Conservation (phyloP, 2,888 invertebrate genomes). For the Spodoptera littoralis region DNA sequence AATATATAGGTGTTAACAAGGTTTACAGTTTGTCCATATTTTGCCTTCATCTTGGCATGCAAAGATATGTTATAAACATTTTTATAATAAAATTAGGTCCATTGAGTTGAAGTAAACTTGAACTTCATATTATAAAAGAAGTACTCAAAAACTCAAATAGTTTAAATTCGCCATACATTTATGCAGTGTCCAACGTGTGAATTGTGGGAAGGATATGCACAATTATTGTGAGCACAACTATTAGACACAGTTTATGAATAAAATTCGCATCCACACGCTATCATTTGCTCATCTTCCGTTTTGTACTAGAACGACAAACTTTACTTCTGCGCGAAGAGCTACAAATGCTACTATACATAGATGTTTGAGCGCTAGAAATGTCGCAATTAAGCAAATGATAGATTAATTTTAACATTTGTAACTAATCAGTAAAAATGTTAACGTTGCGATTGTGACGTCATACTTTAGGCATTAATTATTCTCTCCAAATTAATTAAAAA, state of each 20-base stretch:
- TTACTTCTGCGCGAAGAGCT: slow-evolving; percentile 66
- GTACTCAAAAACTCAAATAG: slow-evolving; percentile 1
- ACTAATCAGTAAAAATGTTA: background rate
- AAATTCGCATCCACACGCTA: slow-evolving; percentile 60
- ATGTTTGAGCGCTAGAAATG: slow-evolving; percentile 35
- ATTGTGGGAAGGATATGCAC: slow-evolving; percentile 36
- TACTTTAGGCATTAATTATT: background rate
- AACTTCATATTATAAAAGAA: too few relatives aligned
- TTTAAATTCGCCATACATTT: slow-evolving; percentile 3
- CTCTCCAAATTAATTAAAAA: too few relatives aligned
- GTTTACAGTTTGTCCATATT: too few relatives aligned
- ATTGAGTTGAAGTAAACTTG: too few relatives aligned
- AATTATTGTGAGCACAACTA: slow-evolving; percentile 57
- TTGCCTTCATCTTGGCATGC: too few relatives aligned
- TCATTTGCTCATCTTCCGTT: slow-evolving; percentile 69
- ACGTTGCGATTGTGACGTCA: background rate
- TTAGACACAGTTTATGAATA: slow-evolving; percentile 54
- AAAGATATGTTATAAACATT: too few relatives aligned
- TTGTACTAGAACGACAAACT: slow-evolving; percentile 65
- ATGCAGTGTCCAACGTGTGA: slow-evolving; percentile 7
- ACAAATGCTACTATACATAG: slow-evolving; percentile 58
- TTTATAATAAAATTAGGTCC: too few relatives aligned
- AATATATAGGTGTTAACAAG: too few relatives aligned
- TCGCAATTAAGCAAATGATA: background rate
- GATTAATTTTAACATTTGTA: too few relatives aligned